These are phyloP conservation scores for Ornithoptera alexandrae DNA, from an alignment of 2,888 invertebrate genomes.

Conservation along the genomic window DNA sequence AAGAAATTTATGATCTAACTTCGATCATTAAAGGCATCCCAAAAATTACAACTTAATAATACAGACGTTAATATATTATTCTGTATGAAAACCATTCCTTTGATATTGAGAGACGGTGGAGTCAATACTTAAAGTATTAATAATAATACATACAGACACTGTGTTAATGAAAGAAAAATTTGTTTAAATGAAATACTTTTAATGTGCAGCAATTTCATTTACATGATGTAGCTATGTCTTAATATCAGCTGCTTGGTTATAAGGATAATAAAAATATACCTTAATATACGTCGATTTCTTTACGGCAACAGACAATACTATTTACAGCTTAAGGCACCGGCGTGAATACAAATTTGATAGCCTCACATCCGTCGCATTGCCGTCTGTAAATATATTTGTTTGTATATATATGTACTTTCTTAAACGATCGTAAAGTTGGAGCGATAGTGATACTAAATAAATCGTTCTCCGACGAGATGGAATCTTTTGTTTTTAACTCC, in stretches of 20 bases:
- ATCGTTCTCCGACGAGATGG: not conserved
- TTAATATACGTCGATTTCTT: slow-evolving; percentile 2
- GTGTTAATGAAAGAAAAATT: too few relatives aligned
- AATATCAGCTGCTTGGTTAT: not conserved
- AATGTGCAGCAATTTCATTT: not conserved
- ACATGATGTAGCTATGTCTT: not conserved
- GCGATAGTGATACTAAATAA: slow-evolving; percentile 12
- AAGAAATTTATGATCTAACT: not conserved
- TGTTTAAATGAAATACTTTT: too few relatives aligned
- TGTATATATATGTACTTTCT: not conserved
- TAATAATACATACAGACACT: too few relatives aligned
- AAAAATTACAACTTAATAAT: too few relatives aligned
- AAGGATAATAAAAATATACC: not conserved
- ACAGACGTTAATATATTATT: too few relatives aligned
- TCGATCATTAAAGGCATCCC: not conserved
- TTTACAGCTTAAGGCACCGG: slow-evolving; percentile 13
- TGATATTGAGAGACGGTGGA: too few relatives aligned
- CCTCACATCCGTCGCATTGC: not conserved
- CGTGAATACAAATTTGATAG: slow-evolving; percentile 12
- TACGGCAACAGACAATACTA: slow-evolving; percentile 4
- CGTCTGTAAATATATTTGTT: slow-evolving; percentile 3
- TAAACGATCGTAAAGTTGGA: slow-evolving; percentile 17
- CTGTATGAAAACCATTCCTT: too few relatives aligned
- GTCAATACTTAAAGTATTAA: too few relatives aligned
- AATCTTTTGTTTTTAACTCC: too few relatives aligned